Evolutionary conservation across 2,113 vertebrate genomes (phyloP), one percentile per base, ranked within the genome.

Genomic region (Sturnira hondurensis): DNA sequence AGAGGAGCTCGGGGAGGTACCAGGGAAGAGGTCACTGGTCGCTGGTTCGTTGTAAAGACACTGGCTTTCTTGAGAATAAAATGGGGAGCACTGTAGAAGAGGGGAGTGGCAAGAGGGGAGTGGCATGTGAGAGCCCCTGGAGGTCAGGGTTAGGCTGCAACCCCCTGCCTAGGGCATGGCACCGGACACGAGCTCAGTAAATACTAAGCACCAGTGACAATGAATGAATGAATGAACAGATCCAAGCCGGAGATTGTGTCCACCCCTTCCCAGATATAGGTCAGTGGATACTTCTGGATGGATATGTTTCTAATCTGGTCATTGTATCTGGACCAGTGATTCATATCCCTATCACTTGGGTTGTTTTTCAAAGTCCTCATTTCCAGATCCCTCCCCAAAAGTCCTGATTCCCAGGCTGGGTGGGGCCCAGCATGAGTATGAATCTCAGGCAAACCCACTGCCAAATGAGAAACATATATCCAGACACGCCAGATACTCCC

Each of bases 181-280:
- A 82, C 24, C 33, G 38, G 83, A 8, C 20, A 63, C 45, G 93
- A 74, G 56, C 19, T 33, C 70, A 56, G 13, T 47, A 90, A 50
- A 47, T 85, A 68, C 14, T 45, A 89, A 86, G 13, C 91, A 54
- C 71, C 67, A 68, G 19, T 52, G 67, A 43, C 85, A 58, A 89
- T 77, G 86, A 91, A 84, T 41, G 45, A 88, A 92, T 54, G 58
- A 89, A 81, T 17, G 58, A 89, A 80, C 16, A 31, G 67, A 56
- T 38, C 10, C 63, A 67, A 50, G 41, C 1, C 0, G 0, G 50
- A 71, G 28, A 19, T 26, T 13, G 28, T 33, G 31, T 12, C 26
- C 54, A 52, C 14, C 56, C 10, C 36, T 85, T 83, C 58, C 89
- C 63, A 73, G 73, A 74, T 43, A 73, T 3, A 45, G 43, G 43